These are phyloP conservation scores for Aphidius gifuensis DNA, from an alignment of 1,140 invertebrate genomes.

Conservation along the genomic window DNA sequence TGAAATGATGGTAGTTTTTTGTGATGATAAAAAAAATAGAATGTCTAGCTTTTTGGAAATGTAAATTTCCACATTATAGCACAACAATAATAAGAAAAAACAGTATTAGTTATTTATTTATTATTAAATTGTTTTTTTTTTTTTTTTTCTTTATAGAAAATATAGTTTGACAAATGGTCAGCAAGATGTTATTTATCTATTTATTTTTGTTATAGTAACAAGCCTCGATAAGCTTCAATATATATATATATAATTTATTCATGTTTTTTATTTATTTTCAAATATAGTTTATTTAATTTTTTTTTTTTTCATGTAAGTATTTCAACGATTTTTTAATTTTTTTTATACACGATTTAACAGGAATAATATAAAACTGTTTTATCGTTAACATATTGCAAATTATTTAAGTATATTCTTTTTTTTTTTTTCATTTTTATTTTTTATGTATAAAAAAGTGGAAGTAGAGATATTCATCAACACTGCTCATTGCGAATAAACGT, in stretches of 20 bases:
- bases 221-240: no score
- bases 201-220: no score
- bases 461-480: conserved; percentile 20
- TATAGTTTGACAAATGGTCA: conserved; percentile 19
- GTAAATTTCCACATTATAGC: conserved; percentile 1
- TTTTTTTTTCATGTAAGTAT: no score
- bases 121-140: conserved; percentile 15
- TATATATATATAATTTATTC: no score
- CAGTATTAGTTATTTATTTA: background rate
- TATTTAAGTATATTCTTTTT: conserved; percentile 14
- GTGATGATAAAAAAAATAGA: conserved; percentile 36
- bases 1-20: conserved; percentile 20
- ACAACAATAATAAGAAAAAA: background rate
- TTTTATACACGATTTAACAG: conserved; percentile 35
- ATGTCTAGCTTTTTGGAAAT: conserved; percentile 19
- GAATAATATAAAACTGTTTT: conserved; percentile 34
- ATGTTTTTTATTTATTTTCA: no score
- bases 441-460: conserved; percentile 25
- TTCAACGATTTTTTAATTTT: no score
- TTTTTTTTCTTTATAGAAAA: conserved; percentile 10
- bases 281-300: no score
- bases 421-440: conserved; percentile 10
- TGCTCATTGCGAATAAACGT: conserved; percentile 17
- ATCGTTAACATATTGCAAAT: conserved; percentile 27
- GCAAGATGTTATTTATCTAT: no score